phyloP scores from a whole-genome alignment of 2,797 vertebrate genomes.

The Alexandromys oeconomus region DNA sequence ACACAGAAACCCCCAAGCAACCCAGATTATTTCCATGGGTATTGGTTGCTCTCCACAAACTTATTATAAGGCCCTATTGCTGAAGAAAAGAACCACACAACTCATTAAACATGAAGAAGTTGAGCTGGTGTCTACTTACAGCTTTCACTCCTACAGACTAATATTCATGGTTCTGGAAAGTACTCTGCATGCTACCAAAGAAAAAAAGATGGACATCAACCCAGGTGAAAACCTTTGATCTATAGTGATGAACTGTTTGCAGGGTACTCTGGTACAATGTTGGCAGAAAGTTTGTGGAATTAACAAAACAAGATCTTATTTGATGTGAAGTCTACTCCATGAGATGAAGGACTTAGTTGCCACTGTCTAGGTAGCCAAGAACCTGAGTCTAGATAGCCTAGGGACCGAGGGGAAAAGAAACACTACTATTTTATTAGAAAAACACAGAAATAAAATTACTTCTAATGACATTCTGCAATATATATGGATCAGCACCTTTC shows the following conservation, averaged over 20 bases:
- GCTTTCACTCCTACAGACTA: neutral
- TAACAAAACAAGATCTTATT: neutral
- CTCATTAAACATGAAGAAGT: neutral
- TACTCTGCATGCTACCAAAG: neutral
- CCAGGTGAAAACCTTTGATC: neutral
- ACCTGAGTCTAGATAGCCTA: neutral
- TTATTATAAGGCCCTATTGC: neutral
- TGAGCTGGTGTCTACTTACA: neutral
- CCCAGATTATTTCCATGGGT: neutral
- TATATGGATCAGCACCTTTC: neutral
- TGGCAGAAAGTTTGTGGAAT: neutral
- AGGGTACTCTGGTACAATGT: too few relatives aligned
- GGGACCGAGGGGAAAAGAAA: neutral
- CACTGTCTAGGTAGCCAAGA: neutral
- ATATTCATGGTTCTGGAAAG: neutral
- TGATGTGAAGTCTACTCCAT: neutral
- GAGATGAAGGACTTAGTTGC: neutral
- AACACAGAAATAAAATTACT: neutral
- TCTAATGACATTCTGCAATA: neutral
- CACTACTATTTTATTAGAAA: neutral
- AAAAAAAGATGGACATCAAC: neutral
- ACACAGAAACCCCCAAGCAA: neutral
- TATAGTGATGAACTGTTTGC: neutral
- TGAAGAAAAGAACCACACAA: neutral
- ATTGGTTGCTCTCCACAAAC: neutral